Base-by-base conservation (phyloP, 2,113 vertebrate species). In the Trinectes maculatus region DNA sequence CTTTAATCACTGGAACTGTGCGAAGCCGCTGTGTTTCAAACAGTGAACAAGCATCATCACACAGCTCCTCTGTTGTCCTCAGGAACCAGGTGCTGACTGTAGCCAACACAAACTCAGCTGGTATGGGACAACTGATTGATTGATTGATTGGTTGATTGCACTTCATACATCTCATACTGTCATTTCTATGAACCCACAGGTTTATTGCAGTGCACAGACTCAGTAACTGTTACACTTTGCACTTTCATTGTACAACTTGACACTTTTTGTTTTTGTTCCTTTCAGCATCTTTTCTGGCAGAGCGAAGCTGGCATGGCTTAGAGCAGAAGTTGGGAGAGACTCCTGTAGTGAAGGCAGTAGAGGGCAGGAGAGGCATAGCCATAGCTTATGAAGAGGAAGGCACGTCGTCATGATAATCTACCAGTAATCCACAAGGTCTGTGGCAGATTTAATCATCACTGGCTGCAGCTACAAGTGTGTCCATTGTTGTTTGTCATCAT, bases 321-420 rank as follows among this genome's bases (percentile, higher is more conserved):
- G 95, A 99, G 74, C 94, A 91, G 79, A 90, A 91, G 69, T 70
- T 98, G 88, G 97, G 96, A 1, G 91, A 96, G 90, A 96, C 94
- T 0, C 91, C 94, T 0, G 73, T 96, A 24, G 87, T 89, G 33
- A 95, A 94, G 76, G 96, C 94, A 0, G 92, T 94, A 52, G 80
- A 91, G 29, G 98, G 98, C 58, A 93, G 94, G 60, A 94, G 91
- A 69, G 98, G 98, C 28, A 95, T 99, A 46, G 96, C 98, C 33
- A 97, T 99, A 4, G 96, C 96, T 60, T 99, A 99, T 0, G 98
- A 99, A 61, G 95, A 98, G 0, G 98, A 99, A 42, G 91, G 91
- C 36, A 76, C 66, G 1, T 52, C 26, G 2, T 66, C 55, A 6
- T 70, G 18, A 79, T 26, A 0, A 58, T 36, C 29, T 6, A 48